Percentiles rank a stretch among this genome's conserved stretches.
These are phyloP conservation scores for Noctua janthe DNA, from an alignment of 2,888 invertebrate genomes.

Conservation along the genomic window DNA sequence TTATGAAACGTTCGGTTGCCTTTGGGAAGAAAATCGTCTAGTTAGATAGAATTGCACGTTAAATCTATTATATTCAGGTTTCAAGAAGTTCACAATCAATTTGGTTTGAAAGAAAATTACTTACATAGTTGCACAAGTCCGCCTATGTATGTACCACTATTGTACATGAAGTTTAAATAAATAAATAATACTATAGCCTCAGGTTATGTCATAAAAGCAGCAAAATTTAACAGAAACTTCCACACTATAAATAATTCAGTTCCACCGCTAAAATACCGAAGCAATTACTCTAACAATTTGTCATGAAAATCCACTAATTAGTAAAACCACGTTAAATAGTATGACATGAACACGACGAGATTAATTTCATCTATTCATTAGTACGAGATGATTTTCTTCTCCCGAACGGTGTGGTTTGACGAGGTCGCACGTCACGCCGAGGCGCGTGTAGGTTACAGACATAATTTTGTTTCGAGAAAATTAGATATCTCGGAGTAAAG, in stretches of 20 bases:
- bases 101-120: not conserved
- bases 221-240: not conserved
- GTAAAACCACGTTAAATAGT: constrained; percentile 16
- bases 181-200: too few relatives aligned
- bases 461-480: constrained; percentile 59
- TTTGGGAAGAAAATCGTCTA: constrained; percentile 8
- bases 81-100: not conserved
- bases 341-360: constrained; percentile 17
- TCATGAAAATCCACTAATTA: constrained; percentile 5
- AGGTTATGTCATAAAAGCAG: not conserved
- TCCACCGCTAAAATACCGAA: not conserved
- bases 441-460: not conserved
- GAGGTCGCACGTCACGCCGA: constrained; percentile 6
- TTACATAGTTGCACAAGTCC: too few relatives aligned
- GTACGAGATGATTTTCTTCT: constrained; percentile 41
- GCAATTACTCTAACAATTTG: constrained; percentile 28
- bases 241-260: not conserved
- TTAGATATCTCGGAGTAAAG: constrained; percentile 52
- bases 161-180: too few relatives aligned
- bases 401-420: constrained; percentile 43
- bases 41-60: constrained; percentile 2
- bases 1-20: not conserved
- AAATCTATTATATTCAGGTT: not conserved
- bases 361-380: constrained; percentile 63
- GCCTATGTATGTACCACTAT: too few relatives aligned